A percentile compares a stretch with the other conserved stretches of the same genome.
phyloP scores from a whole-genome alignment of 2,113 vertebrate species.

The Phyllostomus discolor region DNA sequence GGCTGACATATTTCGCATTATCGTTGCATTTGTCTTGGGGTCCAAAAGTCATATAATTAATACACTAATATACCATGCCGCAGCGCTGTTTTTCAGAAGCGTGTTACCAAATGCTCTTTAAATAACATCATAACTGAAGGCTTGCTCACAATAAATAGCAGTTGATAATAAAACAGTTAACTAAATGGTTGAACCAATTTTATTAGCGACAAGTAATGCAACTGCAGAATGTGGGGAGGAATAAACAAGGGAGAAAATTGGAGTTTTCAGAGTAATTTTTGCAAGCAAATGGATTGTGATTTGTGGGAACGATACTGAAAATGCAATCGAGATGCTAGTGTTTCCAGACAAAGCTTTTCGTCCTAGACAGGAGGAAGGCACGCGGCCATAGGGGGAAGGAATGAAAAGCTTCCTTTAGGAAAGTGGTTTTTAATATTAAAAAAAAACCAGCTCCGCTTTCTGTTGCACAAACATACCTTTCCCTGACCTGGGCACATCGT shows the following conservation, averaged over 20 bases:
- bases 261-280: constrained; percentile 40
- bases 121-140: constrained; percentile 59
- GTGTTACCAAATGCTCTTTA: constrained; percentile 68
- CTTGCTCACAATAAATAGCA: constrained; percentile 64
- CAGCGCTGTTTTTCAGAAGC: constrained; percentile 50
- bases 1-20: constrained; percentile 51
- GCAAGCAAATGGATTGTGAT: constrained; percentile 25
- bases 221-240: not conserved
- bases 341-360: not conserved
- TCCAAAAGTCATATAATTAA: constrained; percentile 68
- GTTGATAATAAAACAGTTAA: constrained; percentile 70
- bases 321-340: not conserved
- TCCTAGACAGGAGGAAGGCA: not conserved
- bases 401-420: not conserved
- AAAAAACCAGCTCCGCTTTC: accelerated
- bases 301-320: not conserved
- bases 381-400: not conserved
- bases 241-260: constrained; percentile 49
- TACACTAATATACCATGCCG: constrained; percentile 67
- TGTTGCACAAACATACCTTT: accelerated
- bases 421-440: not conserved
- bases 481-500: accelerated
- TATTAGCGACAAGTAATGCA: not conserved
- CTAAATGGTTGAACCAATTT: not conserved
- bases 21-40: constrained; percentile 51